Percentiles rank a stretch among this genome's conserved stretches.
Evolutionary conservation across 2,797 vertebrate genomes (phyloP).

Genomic region (Peromyscus aztecus): DNA sequence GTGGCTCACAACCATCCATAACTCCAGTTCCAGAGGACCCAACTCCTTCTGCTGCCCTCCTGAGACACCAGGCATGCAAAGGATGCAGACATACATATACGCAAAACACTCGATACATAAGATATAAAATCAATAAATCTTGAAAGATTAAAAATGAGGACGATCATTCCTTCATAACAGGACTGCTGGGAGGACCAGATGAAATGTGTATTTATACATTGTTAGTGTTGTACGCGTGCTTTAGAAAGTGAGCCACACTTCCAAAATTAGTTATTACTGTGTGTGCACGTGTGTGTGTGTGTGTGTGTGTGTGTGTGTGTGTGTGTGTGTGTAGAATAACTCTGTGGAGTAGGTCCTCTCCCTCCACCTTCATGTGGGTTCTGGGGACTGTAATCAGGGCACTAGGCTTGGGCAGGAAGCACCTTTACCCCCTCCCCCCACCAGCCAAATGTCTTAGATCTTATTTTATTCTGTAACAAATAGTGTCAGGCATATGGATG

Average conservation of each 20-base stretch:
- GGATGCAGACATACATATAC: not conserved
- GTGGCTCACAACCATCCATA: not conserved
- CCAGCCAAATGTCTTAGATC: not conserved
- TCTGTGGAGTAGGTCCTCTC: not conserved
- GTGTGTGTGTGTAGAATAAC: not conserved
- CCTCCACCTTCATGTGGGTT: not conserved
- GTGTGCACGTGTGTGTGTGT: too few relatives aligned
- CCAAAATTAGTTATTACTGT: not conserved
- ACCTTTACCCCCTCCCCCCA: not conserved
- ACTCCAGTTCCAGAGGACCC: not conserved
- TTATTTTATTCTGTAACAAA: slow-evolving; percentile 26
- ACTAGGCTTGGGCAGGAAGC: too few relatives aligned
- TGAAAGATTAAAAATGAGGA: not conserved
- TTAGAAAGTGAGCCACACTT: slow-evolving; percentile 29
- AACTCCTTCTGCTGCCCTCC: not conserved
- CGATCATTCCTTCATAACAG: slow-evolving; percentile 14
- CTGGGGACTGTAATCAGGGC: not conserved
- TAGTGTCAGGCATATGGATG: not conserved
- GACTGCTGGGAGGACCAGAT: not conserved
- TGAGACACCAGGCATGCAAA: not conserved
- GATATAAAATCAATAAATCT: not conserved
- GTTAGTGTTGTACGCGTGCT: not conserved
- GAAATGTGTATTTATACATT: not conserved
- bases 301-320: not conserved
- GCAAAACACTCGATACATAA: not conserved